These are phyloP conservation scores for Drosophila seclusa DNA, from an alignment of 2,888 invertebrate species.

Conservation along the genomic window DNA sequence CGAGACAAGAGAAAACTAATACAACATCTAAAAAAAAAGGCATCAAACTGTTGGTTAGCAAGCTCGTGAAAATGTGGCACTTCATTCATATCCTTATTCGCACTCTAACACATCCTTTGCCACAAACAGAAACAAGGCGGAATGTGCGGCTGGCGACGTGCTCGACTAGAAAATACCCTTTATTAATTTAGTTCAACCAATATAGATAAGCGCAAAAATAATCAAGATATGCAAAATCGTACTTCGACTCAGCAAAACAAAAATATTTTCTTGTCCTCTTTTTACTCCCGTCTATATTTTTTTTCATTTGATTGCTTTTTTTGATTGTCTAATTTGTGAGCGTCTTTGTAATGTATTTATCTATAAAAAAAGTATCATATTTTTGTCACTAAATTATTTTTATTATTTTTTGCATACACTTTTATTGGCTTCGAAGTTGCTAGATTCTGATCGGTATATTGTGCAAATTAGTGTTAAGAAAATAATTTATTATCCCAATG, in stretches of 20 bases:
- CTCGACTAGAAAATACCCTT: background rate
- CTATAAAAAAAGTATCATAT: background rate
- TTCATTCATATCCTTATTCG: constrained; percentile 68
- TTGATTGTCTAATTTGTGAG: too few relatives aligned
- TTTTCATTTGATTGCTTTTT: background rate
- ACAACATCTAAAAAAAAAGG: constrained; percentile 52
- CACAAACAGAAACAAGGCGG: background rate
- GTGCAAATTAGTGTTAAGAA: constrained; percentile 38
- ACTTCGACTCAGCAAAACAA: background rate
- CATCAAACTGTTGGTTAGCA: constrained; percentile 42
- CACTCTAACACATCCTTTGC: constrained; percentile 6
- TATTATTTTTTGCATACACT: constrained; percentile 20
- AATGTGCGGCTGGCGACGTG: background rate
- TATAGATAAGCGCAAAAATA: background rate
- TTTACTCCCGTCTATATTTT: background rate
- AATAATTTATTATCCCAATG: constrained; percentile 54
- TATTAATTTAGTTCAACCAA: too few relatives aligned
- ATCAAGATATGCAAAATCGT: background rate
- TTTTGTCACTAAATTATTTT: constrained; percentile 31
- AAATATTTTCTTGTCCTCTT: background rate
- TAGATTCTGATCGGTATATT: constrained; percentile 74
- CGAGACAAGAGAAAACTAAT: constrained; percentile 62
- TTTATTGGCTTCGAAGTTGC: constrained; percentile 34
- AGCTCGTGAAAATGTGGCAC: constrained; percentile 72
- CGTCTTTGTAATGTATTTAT: background rate